Evolutionary conservation across 92 coral and sea anemone species (phyloP), one percentile per base, ranked within the genome.

Genomic region (Blastomussa wellsi): DNA sequence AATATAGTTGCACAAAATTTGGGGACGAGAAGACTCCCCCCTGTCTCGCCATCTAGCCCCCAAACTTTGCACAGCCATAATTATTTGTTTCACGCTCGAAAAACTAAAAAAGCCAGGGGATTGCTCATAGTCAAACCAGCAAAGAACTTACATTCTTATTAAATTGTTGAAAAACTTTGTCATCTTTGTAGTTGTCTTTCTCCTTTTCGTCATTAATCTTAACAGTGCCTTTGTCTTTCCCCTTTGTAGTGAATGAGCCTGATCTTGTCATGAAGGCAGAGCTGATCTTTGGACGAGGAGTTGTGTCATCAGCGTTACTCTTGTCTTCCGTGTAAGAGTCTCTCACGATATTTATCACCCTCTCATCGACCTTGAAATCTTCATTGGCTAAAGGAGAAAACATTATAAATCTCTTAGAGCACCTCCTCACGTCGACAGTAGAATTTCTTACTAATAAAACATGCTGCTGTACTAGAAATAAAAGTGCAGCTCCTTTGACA

Each of bases 321-420:
- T 95, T 92, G 24, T 90, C 97, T 29, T 92, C 88, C 37, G 85
- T 51, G n/a, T 86, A 86, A 5, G 91, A 80, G 65, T 93, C 92
- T 38, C 93, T 84, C 13, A 91, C 95, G 49, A 94, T 94, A 64
- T 94, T 86, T 41, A 90, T 90, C 19, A 97, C 96, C 55, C 99
- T 81, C 47, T 97, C 92, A 74, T 97, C 99, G 38, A 95, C 95
- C 47, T 90, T 84, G 1, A 93, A 90, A 74, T 85, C 92, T 60
- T 90, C 92, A 90, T 97, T 95, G 36, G 98, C 99, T 97, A 81
- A 22, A 79, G 73, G 52, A 12, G 9, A 64, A 76, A 48, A 33
- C 17, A 57, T 11, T 51, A 14, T 6, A 32, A 65, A 28, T 65
- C 70, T 17, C 7, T 65, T 28, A 28, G 37, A 65, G 10, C 0